These are phyloP conservation scores for Eupithecia insigniata DNA, from an alignment of 2,888 invertebrate genomes.

Conservation along the genomic window DNA sequence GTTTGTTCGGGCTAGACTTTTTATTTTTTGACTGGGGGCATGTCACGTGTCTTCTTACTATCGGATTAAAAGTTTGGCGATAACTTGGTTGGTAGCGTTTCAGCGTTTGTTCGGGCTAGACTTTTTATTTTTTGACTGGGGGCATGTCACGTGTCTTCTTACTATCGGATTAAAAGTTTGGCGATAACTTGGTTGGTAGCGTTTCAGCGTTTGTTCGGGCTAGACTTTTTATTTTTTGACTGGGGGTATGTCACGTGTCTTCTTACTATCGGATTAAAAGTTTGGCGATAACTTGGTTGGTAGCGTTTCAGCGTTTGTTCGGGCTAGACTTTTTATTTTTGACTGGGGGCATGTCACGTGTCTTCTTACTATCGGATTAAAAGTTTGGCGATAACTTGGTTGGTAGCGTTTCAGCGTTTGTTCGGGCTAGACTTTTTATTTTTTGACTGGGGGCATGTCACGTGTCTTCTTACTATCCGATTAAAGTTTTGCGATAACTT, in stretches of 20 bases:
- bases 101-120: neutral
- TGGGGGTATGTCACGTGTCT: neutral
- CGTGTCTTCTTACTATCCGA: neutral
- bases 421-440: neutral
- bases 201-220: no score
- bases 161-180: no score
- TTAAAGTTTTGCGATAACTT: no score
- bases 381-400: no score
- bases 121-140: neutral
- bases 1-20: neutral
- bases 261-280: neutral
- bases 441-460: neutral
- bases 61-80: no score
- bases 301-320: no score
- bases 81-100: no score
- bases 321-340: neutral
- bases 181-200: no score
- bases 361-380: neutral
- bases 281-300: no score
- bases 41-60: neutral
- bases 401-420: no score
- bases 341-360: neutral
- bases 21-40: neutral
- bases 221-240: neutral
- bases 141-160: neutral